Percentiles rank a stretch among this genome's conserved stretches.
These are phyloP conservation scores for Casuarius casuarius DNA, from an alignment of 2,113 vertebrate species.

Conservation along the genomic window DNA sequence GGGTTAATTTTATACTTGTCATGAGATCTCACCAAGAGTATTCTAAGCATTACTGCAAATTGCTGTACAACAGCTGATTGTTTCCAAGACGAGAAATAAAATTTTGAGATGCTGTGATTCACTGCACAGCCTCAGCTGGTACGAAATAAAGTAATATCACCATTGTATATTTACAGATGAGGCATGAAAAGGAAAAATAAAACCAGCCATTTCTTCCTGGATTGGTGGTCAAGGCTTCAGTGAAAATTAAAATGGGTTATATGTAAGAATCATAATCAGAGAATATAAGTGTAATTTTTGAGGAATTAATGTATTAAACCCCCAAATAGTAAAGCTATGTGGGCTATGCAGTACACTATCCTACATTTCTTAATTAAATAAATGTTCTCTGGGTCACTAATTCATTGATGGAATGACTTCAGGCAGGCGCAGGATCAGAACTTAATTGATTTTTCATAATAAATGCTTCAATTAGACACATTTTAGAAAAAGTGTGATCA, in stretches of 20 bases:
- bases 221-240: neutral
- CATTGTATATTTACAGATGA: neutral
- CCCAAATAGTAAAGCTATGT: neutral
- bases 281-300: neutral
- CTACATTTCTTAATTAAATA: neutral
- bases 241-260: neutral
- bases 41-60: neutral
- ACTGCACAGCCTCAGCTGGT: neutral
- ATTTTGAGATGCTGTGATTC: neutral
- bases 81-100: conserved; percentile 2
- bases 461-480: neutral
- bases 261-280: neutral
- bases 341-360: neutral
- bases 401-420: neutral
- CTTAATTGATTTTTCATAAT: neutral
- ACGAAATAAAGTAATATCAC: neutral
- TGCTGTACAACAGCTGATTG: neutral
- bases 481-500: neutral
- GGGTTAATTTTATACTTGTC: conserved; percentile 18
- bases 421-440: rapidly evolving
- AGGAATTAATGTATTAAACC: neutral
- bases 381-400: neutral
- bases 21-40: neutral
- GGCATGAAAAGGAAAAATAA: neutral
- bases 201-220: neutral